phyloP scores from a whole-genome alignment of 2,888 invertebrate species.

The Sarcophaga subvicina region DNA sequence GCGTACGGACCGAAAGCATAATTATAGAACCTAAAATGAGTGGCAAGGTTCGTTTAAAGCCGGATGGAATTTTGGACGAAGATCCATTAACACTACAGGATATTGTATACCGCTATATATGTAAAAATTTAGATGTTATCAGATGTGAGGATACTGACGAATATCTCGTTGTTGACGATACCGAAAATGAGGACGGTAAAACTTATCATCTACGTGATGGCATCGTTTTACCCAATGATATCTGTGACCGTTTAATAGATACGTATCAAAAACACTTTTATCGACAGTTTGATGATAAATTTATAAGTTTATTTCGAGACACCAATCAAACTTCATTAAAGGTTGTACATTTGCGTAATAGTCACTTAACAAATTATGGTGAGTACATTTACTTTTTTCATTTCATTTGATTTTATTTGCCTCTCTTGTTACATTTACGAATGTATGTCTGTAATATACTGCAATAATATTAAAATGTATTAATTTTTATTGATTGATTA shows the following conservation, averaged over 20 bases:
- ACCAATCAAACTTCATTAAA: conserved; percentile 86
- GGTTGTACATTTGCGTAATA: conserved; percentile 87
- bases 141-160: conserved; percentile 72
- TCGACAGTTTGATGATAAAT: conserved; percentile 85
- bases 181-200: conserved; percentile 74
- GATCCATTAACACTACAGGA: conserved; percentile 81
- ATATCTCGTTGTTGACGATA: conserved; percentile 70
- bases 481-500: neutral
- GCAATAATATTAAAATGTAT: neutral
- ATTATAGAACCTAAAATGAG: conserved; percentile 75
- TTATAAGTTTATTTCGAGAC: conserved; percentile 88
- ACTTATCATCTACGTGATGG: conserved; percentile 83
- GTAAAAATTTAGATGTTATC: conserved; percentile 80
- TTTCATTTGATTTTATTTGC: too few relatives aligned
- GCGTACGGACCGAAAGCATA: conserved; percentile 60
- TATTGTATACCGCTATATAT: conserved; percentile 80
- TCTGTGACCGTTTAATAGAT: conserved; percentile 85
- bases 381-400: conserved; percentile 68
- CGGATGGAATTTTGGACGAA: conserved; percentile 80
- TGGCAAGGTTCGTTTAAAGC: conserved; percentile 82
- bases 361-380: conserved; percentile 88
- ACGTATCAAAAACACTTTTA: conserved; percentile 80
- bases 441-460: neutral
- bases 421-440: neutral
- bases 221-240: conserved; percentile 86